Evolutionary conservation across 2,113 vertebrate species (phyloP), one percentile per base, ranked within the genome.

Genomic region (Vidua chalybeata): DNA sequence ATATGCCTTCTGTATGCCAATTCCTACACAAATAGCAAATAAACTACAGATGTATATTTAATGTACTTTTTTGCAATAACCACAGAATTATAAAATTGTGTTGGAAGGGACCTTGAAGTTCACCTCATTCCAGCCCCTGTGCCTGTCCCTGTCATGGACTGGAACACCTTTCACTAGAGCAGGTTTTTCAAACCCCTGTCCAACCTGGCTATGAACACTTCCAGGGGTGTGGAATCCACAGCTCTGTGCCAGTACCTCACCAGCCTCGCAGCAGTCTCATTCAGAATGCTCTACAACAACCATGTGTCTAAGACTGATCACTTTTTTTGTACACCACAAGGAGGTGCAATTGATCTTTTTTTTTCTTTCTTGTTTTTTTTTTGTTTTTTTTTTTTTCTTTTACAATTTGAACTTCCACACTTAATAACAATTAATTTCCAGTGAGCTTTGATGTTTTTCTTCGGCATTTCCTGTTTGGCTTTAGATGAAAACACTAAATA

Each of bases 311-410:
- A 49, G 20, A 18, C 14, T 28, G 22, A 20, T 20, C 26, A 27
- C 9, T 83, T 78, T 26, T 75, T 83, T 72, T 31, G 16, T 31
- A 41, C 15, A 62, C 95, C 97, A 97, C 96, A 63, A 97, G 97
- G 95, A 92, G 97, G 96, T 82, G 96, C 68, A 89, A 64, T 82
- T 93, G 74, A 64, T 85, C 79, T 81, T 85, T 72, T 22, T 35
- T 19, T 10, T 35, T 35, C 35, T 35, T 35, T 35, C 35, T 35
- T 35, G 35, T 15, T 7, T 2, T 69, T 84, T 80, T 17, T 4
- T n/a, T n/a, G n/a, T n/a, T 18, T 7, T 11, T 17, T 13, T 18
- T 11, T 8, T 14, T 10, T 24, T 30, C 35, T 7, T 39, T 35
- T 9, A n/a, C 0, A 6, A 16, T 61, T 79, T 71, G 6, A 7